These are phyloP conservation scores for Coryphaenoides rupestris DNA, from an alignment of 2,113 vertebrate genomes.

Conservation along the genomic window DNA sequence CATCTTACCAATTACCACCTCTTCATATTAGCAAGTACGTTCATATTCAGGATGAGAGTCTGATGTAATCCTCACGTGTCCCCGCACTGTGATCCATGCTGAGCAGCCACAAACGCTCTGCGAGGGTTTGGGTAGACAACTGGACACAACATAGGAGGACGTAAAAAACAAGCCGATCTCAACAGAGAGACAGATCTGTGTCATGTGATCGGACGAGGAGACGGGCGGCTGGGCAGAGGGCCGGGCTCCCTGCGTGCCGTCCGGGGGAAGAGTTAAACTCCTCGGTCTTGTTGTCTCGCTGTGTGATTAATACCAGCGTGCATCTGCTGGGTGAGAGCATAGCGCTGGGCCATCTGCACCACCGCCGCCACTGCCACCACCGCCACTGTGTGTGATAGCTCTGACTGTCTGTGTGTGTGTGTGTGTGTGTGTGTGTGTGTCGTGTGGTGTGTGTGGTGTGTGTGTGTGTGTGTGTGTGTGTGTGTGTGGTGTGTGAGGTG, in stretches of 20 bases:
- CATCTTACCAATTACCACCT: no score
- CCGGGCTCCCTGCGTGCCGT: conserved; percentile 9
- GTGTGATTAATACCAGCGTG: conserved; percentile 65
- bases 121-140: no score
- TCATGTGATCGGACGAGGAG: no score
- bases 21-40: no score
- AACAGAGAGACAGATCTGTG: no score
- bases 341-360: conserved; percentile 63
- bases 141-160: no score
- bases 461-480: conserved; percentile 4
- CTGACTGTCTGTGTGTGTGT: conserved; percentile 12
- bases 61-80: no score
- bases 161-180: no score
- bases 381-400: neutral
- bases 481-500: neutral
- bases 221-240: no score
- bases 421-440: conserved; percentile 1
- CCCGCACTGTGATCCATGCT: no score
- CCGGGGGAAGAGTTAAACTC: conserved; percentile 52
- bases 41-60: no score
- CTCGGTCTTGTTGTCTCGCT: conserved; percentile 48
- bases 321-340: conserved; percentile 65
- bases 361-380: conserved; percentile 11
- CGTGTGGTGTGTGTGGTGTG: conserved; percentile 3
- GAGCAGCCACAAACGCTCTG: no score